A percentile compares a stretch with the other conserved stretches of the same genome.
phyloP scores from a whole-genome alignment of 2,113 vertebrate species.

The Oceanodroma tethys region DNA sequence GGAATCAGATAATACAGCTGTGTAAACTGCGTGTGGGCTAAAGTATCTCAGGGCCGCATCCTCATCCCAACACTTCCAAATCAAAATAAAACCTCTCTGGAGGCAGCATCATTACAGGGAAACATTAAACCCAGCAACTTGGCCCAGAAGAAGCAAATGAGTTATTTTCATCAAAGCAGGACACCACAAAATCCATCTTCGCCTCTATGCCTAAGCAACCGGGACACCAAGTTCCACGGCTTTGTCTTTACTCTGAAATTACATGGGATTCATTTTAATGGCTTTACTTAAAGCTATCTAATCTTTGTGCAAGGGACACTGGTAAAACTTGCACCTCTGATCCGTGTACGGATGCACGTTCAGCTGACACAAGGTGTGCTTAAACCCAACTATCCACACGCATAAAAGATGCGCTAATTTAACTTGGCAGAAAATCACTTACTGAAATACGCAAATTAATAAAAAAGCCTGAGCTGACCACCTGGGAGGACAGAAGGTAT shows the following conservation, averaged over 20 bases:
- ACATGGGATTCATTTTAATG: not conserved
- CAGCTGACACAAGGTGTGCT: not conserved
- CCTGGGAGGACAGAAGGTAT: not conserved
- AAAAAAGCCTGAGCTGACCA: accelerated
- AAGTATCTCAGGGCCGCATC: not conserved
- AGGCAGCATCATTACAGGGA: not conserved
- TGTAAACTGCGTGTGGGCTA: conserved; percentile 71
- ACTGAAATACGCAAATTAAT: not conserved
- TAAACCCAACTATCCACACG: not conserved
- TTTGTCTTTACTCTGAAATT: not conserved
- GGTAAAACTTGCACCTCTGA: not conserved
- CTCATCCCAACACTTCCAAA: conserved; percentile 4
- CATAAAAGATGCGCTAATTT: not conserved
- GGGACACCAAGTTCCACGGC: accelerated
- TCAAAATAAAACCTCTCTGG: conserved; percentile 39
- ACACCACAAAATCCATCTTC: not conserved
- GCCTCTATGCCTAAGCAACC: not conserved
- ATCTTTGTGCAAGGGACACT: not conserved
- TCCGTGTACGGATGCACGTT: accelerated
- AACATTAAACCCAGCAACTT: not conserved
- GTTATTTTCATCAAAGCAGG: not conserved
- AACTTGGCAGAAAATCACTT: not conserved
- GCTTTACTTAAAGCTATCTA: not conserved
- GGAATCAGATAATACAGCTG: conserved; percentile 54
- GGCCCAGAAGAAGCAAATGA: not conserved